These are phyloP conservation scores for Rugalucina vietnamica DNA, from an alignment of 2,888 invertebrate genomes.

Conservation along the genomic window DNA sequence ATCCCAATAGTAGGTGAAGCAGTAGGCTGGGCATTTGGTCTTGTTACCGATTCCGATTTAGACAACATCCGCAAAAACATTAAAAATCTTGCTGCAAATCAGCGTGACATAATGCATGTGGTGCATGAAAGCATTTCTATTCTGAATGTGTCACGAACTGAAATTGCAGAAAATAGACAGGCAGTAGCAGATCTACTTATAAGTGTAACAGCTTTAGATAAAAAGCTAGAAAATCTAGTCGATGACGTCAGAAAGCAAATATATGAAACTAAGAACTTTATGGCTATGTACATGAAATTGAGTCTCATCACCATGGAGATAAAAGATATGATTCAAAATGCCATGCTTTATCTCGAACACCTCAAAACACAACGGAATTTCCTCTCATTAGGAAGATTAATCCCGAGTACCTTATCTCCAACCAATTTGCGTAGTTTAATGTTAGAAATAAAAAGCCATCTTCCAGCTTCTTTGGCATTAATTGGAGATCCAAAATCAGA, in stretches of 20 bases:
- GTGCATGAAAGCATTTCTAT: constrained; percentile 22
- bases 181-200: constrained; percentile 15
- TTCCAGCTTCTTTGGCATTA: constrained; percentile 17
- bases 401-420: constrained; percentile 11
- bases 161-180: constrained; percentile 32
- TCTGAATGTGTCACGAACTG: constrained; percentile 24
- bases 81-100: constrained; percentile 21
- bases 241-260: constrained; percentile 1
- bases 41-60: constrained; percentile 25
- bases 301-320: constrained; percentile 9
- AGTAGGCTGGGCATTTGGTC: constrained; percentile 24
- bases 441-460: constrained; percentile 11
- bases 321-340: not conserved
- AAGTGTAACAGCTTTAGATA: constrained; percentile 7
- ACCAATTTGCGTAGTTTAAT: constrained; percentile 12
- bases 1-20: constrained; percentile 23
- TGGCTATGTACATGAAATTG: constrained; percentile 27
- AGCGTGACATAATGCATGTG: constrained; percentile 29
- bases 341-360: not conserved
- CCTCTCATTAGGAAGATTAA: constrained; percentile 1
- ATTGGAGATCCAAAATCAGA: constrained; percentile 21
- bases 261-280: constrained; percentile 9
- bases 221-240: not conserved
- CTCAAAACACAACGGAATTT: constrained; percentile 20
- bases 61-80: constrained; percentile 21